phyloP scores from a whole-genome alignment of 2,113 vertebrate genomes.

The Xiphophorus maculatus region DNA sequence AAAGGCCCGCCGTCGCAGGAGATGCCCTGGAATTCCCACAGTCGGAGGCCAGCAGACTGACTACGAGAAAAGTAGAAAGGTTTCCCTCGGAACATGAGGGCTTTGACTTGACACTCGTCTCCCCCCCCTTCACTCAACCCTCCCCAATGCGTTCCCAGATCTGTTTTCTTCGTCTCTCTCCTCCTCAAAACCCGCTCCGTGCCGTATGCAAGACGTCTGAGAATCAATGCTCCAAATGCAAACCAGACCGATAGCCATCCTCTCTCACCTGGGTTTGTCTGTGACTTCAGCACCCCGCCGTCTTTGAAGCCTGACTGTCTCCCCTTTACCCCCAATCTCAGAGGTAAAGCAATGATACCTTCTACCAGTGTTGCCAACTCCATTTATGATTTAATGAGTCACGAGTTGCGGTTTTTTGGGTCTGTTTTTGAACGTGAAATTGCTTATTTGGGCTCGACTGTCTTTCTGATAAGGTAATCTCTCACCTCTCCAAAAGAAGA shows the following conservation, averaged over 20 bases:
- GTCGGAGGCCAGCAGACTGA: constrained; percentile 57
- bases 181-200: constrained; percentile 17
- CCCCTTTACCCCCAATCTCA: constrained; percentile 16
- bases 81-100: constrained; percentile 71
- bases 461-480: no score
- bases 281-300: constrained; percentile 58
- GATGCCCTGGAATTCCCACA: constrained; percentile 90
- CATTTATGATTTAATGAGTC: no score
- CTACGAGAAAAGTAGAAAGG: constrained; percentile 62
- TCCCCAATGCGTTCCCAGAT: constrained; percentile 21
- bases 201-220: constrained; percentile 57
- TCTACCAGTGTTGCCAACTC: constrained; percentile 1
- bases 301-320: constrained; percentile 57
- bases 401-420: no score
- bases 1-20: constrained; percentile 91
- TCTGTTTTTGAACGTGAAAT: no score
- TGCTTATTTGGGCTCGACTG: no score
- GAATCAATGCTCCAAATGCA: constrained; percentile 79
- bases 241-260: constrained; percentile 79
- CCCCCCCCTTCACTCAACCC: constrained; percentile 18
- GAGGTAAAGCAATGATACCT: constrained; percentile 44
- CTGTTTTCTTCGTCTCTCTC: constrained; percentile 28
- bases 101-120: constrained; percentile 71
- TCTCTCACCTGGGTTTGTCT: constrained; percentile 71
- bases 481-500: no score